Evolutionary conservation across 2,888 invertebrate species (phyloP).

Genomic region (Sicus ferrugineus): DNA sequence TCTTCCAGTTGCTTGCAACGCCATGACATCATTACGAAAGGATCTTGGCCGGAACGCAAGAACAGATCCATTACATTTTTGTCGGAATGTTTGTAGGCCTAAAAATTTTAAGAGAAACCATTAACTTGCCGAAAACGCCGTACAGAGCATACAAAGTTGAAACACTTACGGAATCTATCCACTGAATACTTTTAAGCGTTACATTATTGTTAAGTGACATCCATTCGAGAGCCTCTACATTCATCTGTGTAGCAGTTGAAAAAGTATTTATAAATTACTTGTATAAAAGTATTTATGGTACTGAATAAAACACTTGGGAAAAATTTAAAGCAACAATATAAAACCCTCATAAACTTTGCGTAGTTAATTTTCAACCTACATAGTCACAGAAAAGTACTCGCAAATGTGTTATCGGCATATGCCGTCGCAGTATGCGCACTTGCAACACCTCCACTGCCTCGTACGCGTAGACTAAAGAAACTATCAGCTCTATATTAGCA

Average conservation of each 20-base stretch:
- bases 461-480: constrained; percentile 71
- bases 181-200: constrained; percentile 62
- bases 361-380: constrained; percentile 60
- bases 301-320: too few species aligned
- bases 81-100: constrained; percentile 57
- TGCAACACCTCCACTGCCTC: constrained; percentile 72
- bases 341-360: neutral
- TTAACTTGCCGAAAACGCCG: too few species aligned
- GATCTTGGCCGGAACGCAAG: constrained; percentile 62
- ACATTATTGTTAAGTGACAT: constrained; percentile 59
- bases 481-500: constrained; percentile 57
- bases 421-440: constrained; percentile 70
- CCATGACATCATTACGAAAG: constrained; percentile 72
- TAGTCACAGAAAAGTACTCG: constrained; percentile 78
- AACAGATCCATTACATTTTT: constrained; percentile 56
- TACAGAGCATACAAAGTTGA: too few species aligned
- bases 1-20: constrained; percentile 67
- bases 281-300: too few species aligned
- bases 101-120: constrained; percentile 17
- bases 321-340: too few species aligned
- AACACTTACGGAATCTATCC: constrained; percentile 60
- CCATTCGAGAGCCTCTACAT: constrained; percentile 61
- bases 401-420: constrained; percentile 78
- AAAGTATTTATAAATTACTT: too few species aligned
- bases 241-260: constrained; percentile 50